These are phyloP conservation scores for Watsonalla binaria DNA, from an alignment of 2,888 invertebrate genomes.

Conservation along the genomic window DNA sequence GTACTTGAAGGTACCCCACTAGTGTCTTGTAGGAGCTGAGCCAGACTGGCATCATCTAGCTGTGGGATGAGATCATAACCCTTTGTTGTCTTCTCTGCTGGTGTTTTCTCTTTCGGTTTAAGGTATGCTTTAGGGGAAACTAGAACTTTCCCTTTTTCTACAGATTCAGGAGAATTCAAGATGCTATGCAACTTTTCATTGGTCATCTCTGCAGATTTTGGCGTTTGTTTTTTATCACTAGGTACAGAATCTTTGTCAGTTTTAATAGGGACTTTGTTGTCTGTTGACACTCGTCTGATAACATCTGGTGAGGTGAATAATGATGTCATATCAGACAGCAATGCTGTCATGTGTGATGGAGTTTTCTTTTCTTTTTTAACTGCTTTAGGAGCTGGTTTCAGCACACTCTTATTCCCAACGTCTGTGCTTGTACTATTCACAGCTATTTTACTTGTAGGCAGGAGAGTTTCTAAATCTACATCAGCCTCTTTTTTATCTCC, in stretches of 20 bases:
- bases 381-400: conserved; percentile 61
- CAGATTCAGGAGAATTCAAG: conserved; percentile 18
- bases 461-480: conserved; percentile 42
- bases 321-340: conserved; percentile 81
- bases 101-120: conserved; percentile 42
- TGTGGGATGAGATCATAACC: conserved; percentile 65
- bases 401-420: conserved; percentile 48
- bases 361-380: conserved; percentile 78
- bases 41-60: conserved; percentile 69
- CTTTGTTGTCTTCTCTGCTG: conserved; percentile 48
- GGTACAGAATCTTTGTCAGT: conserved; percentile 62
- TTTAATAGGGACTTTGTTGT: conserved; percentile 66
- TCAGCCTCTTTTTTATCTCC: conserved; percentile 43
- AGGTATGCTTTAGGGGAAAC: conserved; percentile 38
- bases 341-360: conserved; percentile 77
- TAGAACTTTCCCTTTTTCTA: conserved; percentile 34
- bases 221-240: conserved; percentile 29
- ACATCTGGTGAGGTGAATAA: conserved; percentile 89
- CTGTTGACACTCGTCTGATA: conserved; percentile 82
- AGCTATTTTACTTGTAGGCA: conserved; percentile 36
- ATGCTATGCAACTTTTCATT: conserved; percentile 24
- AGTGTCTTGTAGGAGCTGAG: conserved; percentile 70
- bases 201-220: conserved; percentile 23
- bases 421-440: conserved; percentile 28
- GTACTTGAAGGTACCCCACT: conserved; percentile 40